phyloP scores from a whole-genome alignment of 37 sponge, comb jelly and placozoan species.

The Ianthella basta region DNA sequence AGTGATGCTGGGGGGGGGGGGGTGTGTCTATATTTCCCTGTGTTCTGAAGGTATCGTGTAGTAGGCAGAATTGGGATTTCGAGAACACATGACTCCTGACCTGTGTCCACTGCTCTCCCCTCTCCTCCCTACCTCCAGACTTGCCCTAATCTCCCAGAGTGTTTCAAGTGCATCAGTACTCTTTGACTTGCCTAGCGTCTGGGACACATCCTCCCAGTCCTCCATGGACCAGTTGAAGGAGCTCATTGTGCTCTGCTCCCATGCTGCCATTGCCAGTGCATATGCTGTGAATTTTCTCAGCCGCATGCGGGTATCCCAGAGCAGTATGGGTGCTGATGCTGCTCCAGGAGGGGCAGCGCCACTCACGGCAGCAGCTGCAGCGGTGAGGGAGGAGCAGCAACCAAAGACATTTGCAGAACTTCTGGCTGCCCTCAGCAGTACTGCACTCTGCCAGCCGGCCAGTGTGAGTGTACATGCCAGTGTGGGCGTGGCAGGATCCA shows the following conservation, averaged over 20 bases:
- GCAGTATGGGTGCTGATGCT: not conserved
- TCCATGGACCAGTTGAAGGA: slow-evolving; percentile 23
- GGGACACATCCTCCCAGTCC: not conserved
- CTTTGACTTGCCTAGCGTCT: not conserved
- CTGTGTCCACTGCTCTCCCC: too few relatives aligned
- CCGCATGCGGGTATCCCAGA: not conserved
- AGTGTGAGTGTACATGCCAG: not conserved
- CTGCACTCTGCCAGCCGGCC: not conserved
- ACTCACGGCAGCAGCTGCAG: not conserved
- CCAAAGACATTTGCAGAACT: slow-evolving; percentile 18
- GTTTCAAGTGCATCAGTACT: slow-evolving; percentile 7
- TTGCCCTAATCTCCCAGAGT: not conserved
- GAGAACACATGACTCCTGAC: too few relatives aligned
- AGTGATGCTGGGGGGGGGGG: not conserved
- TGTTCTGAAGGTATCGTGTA: not conserved
- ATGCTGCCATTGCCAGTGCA: slow-evolving; percentile 4
- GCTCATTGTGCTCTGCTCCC: slow-evolving; percentile 5
- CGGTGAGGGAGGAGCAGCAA: not conserved
- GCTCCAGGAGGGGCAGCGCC: too few relatives aligned
- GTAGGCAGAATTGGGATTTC: too few relatives aligned
- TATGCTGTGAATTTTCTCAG: not conserved
- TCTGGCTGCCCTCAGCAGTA: not conserved
- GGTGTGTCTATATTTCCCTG: too few relatives aligned
- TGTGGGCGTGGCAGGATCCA: not conserved
- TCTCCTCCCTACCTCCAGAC: not conserved